Evolutionary conservation across 2,888 invertebrate genomes (phyloP).

Genomic region (Pachliopta kotzebuea): DNA sequence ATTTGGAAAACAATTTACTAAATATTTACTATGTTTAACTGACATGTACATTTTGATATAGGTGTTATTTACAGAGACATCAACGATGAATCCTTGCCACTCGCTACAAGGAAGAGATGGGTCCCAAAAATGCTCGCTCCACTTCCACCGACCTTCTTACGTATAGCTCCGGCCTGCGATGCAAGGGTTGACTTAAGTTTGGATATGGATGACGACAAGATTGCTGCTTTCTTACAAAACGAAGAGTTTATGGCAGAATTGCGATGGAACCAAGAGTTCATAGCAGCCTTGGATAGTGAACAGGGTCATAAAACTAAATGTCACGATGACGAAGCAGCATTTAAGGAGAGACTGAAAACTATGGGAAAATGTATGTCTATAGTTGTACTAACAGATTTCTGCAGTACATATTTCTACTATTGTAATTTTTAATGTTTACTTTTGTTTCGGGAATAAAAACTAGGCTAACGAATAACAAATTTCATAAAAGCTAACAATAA

Average conservation of each 20-base stretch:
- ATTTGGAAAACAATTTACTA: neutral
- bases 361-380: conserved; percentile 87
- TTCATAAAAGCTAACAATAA: no score
- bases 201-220: conserved; percentile 91
- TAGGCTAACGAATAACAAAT: no score
- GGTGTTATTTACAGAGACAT: conserved; percentile 54
- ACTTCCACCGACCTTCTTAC: conserved; percentile 88
- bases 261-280: conserved; percentile 92
- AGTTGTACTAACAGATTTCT: neutral
- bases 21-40: neutral
- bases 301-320: conserved; percentile 73
- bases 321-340: conserved; percentile 85
- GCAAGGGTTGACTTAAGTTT: conserved; percentile 70
- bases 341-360: conserved; percentile 88
- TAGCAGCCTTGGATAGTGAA: conserved; percentile 90
- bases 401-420: neutral
- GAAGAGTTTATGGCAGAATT: conserved; percentile 94
- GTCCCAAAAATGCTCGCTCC: conserved; percentile 89
- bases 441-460: no score
- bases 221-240: conserved; percentile 93
- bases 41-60: conserved; percentile 24
- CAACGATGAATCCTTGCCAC: conserved; percentile 67
- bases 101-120: conserved; percentile 83
- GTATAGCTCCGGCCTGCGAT: conserved; percentile 79
- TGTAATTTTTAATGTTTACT: no score